Evolutionary conservation across 2,797 vertebrate species (phyloP).

Genomic region (Linurgus olivaceus): DNA sequence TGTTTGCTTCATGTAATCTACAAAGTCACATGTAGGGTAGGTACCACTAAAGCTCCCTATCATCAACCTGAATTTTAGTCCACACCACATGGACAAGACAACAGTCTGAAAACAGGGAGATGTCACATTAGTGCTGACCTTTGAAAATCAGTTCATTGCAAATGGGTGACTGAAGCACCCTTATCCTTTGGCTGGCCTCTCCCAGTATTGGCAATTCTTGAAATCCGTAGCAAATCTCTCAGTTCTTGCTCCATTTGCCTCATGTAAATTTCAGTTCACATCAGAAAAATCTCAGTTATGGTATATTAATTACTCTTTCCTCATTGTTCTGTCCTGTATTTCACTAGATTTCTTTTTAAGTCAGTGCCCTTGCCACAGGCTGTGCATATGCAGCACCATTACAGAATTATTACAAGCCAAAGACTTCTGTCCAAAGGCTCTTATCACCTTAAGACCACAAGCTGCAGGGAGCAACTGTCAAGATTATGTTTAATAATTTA

Average conservation of each 20-base stretch:
- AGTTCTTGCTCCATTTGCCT: background rate
- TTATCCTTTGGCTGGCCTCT: background rate
- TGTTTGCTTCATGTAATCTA: background rate
- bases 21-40: background rate
- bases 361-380: background rate
- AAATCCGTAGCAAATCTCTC: background rate
- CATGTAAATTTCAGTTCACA: background rate
- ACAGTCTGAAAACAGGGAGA: background rate
- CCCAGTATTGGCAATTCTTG: background rate
- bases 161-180: background rate
- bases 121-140: background rate
- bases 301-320: background rate
- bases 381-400: background rate
- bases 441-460: background rate
- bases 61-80: background rate
- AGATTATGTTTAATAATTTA: background rate
- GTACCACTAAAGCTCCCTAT: background rate
- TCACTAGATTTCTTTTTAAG: background rate
- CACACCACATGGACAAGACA: fast-evolving
- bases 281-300: background rate
- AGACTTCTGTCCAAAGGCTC: background rate
- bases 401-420: background rate
- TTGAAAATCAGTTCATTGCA: background rate
- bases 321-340: background rate
- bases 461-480: background rate